Evolutionary conservation across 2,113 vertebrate genomes (phyloP).

Genomic region (Prinia subflava): DNA sequence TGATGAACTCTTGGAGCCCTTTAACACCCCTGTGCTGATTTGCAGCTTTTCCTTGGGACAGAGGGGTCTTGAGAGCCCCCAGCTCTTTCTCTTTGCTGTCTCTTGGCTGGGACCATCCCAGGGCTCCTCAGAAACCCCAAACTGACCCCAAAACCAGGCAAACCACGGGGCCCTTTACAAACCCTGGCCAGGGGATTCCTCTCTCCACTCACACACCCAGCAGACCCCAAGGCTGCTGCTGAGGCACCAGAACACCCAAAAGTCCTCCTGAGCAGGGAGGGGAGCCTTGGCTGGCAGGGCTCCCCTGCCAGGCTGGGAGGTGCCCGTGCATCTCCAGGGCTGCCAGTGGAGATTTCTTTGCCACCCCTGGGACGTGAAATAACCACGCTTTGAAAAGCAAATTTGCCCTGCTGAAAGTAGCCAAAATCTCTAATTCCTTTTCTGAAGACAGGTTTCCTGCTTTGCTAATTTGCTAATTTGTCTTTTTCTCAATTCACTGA

Average conservation of each 20-base stretch:
- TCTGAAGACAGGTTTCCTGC: background rate
- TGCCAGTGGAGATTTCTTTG: background rate
- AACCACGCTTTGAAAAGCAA: background rate
- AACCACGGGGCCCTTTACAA: background rate
- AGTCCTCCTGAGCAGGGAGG: background rate
- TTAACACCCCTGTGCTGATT: background rate
- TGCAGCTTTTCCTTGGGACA: background rate
- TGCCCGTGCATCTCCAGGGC: fast-evolving
- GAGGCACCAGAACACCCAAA: background rate
- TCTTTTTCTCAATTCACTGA: slow-evolving; percentile 1
- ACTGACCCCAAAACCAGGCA: background rate
- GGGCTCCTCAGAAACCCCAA: background rate
- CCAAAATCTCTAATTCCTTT: background rate
- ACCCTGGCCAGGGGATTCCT: background rate
- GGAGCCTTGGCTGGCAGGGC: background rate
- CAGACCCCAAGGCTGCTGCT: background rate
- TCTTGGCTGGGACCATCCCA: background rate
- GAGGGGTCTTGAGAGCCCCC: background rate
- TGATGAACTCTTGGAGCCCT: background rate
- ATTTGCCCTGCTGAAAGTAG: background rate
- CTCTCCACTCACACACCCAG: background rate
- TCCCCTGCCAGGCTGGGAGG: background rate
- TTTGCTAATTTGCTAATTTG: slow-evolving; percentile 19
- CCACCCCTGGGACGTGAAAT: background rate
- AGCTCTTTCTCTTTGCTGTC: background rate